Evolutionary conservation across 2,888 invertebrate species (phyloP), one percentile per base, ranked within the genome.

Genomic region (Drosophila hawaiiensis): DNA sequence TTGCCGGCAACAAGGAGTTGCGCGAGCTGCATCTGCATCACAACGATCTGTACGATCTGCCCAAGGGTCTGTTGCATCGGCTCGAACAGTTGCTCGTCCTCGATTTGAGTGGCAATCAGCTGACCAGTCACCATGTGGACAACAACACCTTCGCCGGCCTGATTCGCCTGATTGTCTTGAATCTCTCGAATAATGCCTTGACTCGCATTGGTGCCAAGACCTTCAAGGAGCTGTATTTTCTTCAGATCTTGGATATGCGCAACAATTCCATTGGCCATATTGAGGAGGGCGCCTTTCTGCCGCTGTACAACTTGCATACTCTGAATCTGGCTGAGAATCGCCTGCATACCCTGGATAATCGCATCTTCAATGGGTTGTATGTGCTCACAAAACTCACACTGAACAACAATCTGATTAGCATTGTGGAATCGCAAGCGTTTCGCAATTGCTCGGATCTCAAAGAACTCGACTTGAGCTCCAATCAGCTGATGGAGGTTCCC

Each of bases 211-310:
- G 97, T 87, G 96, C 96, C 22, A 95, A 95, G 84, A 97, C 97
- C 61, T 98, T 98, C 93, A 97, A 97, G 93, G 97, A 98, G 92
- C 94, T 98, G 76, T 97, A 96, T 92, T 97, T 97, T 91, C 94
- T 98, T 67, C 97, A 97, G 94, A 97, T 97, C 77, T 94, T 98
- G 67, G 97, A 97, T 92, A 94, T 98, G 86, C 95, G 96, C 89
- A 97, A 97, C 92, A 98, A 98, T 92, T 96, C 97, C 12, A 97
- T 98, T 89, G 96, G 96, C n/a, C 97, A 96, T 91, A 96, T 98
- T 80, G 97, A 97, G 94, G 97, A 97, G 89, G 97, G 97, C 91
- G 97, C 98, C 55, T 98, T 98, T 91, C 93, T 97, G 90, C 97
- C 97, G 1, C 94, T 98, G 58, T 97, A 97, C 94, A 98, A 98